phyloP scores from a whole-genome alignment of 2,888 invertebrate genomes.

The Xiphydria camelus region DNA sequence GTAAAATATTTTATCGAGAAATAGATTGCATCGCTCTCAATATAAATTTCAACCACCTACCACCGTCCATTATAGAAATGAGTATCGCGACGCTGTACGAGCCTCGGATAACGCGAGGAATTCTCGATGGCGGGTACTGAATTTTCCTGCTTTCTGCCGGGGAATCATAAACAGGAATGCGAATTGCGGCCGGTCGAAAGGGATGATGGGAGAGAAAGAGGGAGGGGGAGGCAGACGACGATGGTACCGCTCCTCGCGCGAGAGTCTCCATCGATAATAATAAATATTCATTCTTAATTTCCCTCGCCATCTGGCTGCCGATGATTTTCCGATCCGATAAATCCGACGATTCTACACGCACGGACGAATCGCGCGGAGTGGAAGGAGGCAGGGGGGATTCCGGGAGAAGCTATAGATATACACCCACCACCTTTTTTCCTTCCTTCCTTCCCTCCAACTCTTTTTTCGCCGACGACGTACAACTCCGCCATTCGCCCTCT shows the following conservation, averaged over 20 bases:
- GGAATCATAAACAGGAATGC: no score
- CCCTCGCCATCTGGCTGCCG: not conserved
- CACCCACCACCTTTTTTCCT: slow-evolving; percentile 9
- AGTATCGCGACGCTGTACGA: slow-evolving; percentile 9
- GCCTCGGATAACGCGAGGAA: not conserved
- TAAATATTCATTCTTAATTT: slow-evolving; percentile 1
- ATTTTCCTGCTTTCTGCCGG: no score
- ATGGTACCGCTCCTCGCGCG: no score
- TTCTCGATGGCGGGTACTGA: no score
- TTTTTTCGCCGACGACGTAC: slow-evolving; percentile 2
- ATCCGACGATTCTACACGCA: not conserved
- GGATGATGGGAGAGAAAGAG: not conserved
- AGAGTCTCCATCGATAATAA: no score
- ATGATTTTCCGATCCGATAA: not conserved
- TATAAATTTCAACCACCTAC: no score
- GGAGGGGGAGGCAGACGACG: no score
- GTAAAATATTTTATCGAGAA: no score
- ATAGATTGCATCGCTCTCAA: no score
- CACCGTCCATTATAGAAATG: no score
- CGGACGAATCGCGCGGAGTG: slow-evolving; percentile 7
- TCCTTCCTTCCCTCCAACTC: slow-evolving; percentile 10
- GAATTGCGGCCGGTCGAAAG: not conserved
- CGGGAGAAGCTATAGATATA: not conserved
- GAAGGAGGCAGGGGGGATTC: not conserved
- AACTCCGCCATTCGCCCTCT: slow-evolving; percentile 5